Base-by-base conservation (phyloP, 2,113 vertebrate species). In the Indicator maculatus region DNA sequence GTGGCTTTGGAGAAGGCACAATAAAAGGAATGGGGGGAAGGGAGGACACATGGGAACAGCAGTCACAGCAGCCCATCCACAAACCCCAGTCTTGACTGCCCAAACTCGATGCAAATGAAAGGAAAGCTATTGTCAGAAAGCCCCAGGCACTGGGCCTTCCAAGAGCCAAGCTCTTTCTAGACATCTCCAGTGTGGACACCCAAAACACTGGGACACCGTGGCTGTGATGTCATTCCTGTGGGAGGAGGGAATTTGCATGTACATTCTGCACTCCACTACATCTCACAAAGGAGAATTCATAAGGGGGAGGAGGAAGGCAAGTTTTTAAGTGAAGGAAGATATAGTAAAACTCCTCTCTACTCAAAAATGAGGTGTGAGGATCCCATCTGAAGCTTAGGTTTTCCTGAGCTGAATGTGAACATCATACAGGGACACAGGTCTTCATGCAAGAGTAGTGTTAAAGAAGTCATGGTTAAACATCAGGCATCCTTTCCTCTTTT, bases 231-330 rank as follows among this genome's bases (percentile, higher is more conserved):
- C 27, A 24, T 28, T 83, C 12, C 26, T 17, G 38, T 16, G 27
- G 44, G 15, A 93, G 16, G 20, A 60, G 58, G 58, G 53, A 91
- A 61, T 41, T 82, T 65, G 55, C 64, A 63, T 0, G 1, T 11
- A 15, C 5, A 5, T 72, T 38, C 11, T n/a, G 5, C 19, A 15
- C 7, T 31, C 13, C 0, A 1, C 4, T 12, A 16, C 63, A 78
- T 23, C 27, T 31, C 65, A 52, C 17, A 61, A 75, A 63, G 47
- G 38, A 14, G 52, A 69, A 45, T 11, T 31, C n/a, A 19, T 13
- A 41, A 21, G 2, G 5, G 5, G 7, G 19, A 64, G 63, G 26
- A 47, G 41, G 13, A 72, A 69, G 20, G 44, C 31, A 86, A 47
- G 7, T 44, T 76, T 91, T 83, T 27, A 28, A 80, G 33, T 11